phyloP scores from a whole-genome alignment of 2,113 vertebrate genomes.

The Clarias magur region DNA sequence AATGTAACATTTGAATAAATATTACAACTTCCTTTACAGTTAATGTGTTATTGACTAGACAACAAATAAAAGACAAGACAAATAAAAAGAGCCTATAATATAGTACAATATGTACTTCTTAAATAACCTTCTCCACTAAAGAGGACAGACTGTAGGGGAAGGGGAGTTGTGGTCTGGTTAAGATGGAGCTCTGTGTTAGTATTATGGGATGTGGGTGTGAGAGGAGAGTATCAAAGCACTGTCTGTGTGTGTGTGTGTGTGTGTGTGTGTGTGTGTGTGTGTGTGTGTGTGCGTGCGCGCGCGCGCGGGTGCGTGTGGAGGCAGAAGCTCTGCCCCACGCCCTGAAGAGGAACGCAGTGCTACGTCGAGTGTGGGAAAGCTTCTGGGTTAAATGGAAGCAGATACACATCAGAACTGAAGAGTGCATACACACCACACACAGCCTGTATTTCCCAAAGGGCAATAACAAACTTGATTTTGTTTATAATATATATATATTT shows the following conservation, averaged over 20 bases:
- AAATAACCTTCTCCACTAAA: not conserved
- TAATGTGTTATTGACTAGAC: not conserved
- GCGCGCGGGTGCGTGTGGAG: not conserved
- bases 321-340: slow-evolving; percentile 4
- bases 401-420: slow-evolving; percentile 4
- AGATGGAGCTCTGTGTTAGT: not conserved
- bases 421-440: not conserved
- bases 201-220: not conserved
- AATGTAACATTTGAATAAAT: not conserved
- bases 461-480: not conserved
- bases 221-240: not conserved
- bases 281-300: not conserved
- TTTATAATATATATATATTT: too few species aligned
- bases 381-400: slow-evolving; percentile 29
- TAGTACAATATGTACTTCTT: not conserved
- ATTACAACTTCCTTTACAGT: not conserved
- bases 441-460: not conserved
- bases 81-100: not conserved
- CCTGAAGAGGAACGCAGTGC: slow-evolving; percentile 27
- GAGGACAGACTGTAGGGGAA: not conserved
- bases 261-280: not conserved
- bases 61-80: not conserved
- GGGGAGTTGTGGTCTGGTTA: not conserved
- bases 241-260: not conserved
- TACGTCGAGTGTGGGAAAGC: slow-evolving; percentile 25